These are phyloP conservation scores for Eulithis testata DNA, from an alignment of 2,888 invertebrate genomes.

Conservation along the genomic window DNA sequence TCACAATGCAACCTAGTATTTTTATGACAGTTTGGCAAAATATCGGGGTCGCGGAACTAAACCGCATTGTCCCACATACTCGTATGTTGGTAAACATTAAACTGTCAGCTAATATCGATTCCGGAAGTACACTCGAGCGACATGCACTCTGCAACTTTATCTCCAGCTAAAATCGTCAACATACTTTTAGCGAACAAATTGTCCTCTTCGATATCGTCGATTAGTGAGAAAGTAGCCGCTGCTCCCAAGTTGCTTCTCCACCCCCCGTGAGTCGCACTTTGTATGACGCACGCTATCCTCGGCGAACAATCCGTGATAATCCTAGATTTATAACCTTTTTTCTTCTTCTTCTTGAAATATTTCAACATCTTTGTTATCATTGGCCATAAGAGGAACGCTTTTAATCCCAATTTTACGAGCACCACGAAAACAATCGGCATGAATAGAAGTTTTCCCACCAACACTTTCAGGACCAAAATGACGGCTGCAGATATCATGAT, in stretches of 20 bases:
- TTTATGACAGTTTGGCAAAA: slow-evolving; percentile 46
- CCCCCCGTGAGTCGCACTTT: slow-evolving; percentile 60
- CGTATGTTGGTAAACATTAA: slow-evolving; percentile 59
- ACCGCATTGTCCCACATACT: slow-evolving; percentile 60
- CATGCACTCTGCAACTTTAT: slow-evolving; percentile 79
- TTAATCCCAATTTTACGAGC: slow-evolving; percentile 72
- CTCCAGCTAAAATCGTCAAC: slow-evolving; percentile 72
- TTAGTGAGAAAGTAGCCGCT: slow-evolving; percentile 71
- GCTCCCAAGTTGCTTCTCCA: slow-evolving; percentile 73
- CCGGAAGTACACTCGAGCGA: slow-evolving; percentile 77
- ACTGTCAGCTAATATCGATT: slow-evolving; percentile 76
- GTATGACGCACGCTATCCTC: slow-evolving; percentile 73
- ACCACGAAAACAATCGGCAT: slow-evolving; percentile 69
- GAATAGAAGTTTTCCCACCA: slow-evolving; percentile 72
- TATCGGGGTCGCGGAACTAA: slow-evolving; percentile 55
- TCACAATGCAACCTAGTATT: slow-evolving; percentile 57
- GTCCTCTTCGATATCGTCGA: slow-evolving; percentile 74
- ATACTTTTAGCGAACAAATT: slow-evolving; percentile 69
- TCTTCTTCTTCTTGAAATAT: slow-evolving; percentile 76
- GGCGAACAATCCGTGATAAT: slow-evolving; percentile 73
- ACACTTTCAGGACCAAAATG: slow-evolving; percentile 70
- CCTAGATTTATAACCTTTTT: slow-evolving; percentile 67
- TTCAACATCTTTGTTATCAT: slow-evolving; percentile 76
- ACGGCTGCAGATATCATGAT: slow-evolving; percentile 76
- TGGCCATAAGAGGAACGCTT: slow-evolving; percentile 75